These are phyloP conservation scores for Cosmia pyralina DNA, from an alignment of 2,888 invertebrate species.

Conservation along the genomic window DNA sequence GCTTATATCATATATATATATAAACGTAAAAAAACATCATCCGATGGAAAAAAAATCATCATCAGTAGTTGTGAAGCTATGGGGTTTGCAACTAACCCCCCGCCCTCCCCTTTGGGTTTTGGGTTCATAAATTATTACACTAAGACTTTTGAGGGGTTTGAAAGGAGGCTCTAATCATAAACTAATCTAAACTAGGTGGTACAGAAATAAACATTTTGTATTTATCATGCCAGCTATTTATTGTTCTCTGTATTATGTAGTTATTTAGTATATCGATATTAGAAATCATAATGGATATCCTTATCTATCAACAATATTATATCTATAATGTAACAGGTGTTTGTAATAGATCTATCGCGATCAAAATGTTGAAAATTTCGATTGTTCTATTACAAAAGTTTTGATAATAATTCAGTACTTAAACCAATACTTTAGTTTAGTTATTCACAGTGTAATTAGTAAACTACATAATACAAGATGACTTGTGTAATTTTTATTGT, in stretches of 20 bases:
- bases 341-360: slow-evolving; percentile 5
- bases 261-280: neutral
- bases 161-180: too few species aligned
- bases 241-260: neutral
- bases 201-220: too few species aligned
- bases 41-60: too few species aligned
- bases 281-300: neutral
- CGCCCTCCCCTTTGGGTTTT: too few species aligned
- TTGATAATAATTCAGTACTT: slow-evolving; percentile 34
- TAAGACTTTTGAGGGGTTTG: too few species aligned
- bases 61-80: too few species aligned
- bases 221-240: too few species aligned
- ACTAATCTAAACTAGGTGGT: too few species aligned
- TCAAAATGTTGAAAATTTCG: slow-evolving; percentile 21
- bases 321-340: neutral
- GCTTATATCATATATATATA: too few species aligned
- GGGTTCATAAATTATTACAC: too few species aligned
- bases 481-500: slow-evolving; percentile 27
- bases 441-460: slow-evolving; percentile 11
- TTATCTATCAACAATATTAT: neutral
- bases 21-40: too few species aligned
- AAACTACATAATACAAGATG: slow-evolving; percentile 21
- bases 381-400: neutral
- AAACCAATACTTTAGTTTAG: neutral
- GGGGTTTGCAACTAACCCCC: too few species aligned